These are phyloP conservation scores for Tholera decimalis DNA, from an alignment of 2,888 invertebrate genomes.

Conservation along the genomic window DNA sequence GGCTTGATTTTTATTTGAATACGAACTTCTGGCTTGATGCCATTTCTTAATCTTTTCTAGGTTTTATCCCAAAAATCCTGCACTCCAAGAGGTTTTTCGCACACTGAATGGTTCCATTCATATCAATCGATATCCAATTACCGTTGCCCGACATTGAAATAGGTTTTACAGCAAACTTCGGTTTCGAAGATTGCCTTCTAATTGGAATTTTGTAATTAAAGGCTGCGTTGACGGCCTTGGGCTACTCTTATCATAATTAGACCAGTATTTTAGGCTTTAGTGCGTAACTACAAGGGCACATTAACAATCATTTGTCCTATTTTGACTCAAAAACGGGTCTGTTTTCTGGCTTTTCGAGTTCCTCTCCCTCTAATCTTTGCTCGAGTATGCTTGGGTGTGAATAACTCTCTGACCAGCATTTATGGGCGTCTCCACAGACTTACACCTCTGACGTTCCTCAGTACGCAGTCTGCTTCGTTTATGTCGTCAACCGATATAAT, in stretches of 20 bases:
- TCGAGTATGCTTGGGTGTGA: neutral
- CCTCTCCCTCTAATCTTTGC: neutral
- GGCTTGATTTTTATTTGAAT: neutral
- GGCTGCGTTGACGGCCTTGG: neutral
- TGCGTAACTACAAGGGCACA: neutral
- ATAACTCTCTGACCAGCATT: neutral
- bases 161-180: constrained; percentile 44
- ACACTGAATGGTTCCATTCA: constrained; percentile 20
- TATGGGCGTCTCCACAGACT: neutral
- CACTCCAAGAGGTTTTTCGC: neutral
- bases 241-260: constrained; percentile 19
- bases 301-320: neutral
- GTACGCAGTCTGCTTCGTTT: constrained; percentile 28
- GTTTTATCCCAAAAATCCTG: neutral
- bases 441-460: constrained; percentile 27
- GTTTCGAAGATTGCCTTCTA: constrained; percentile 36
- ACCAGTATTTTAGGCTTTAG: constrained; percentile 1
- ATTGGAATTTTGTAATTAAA: constrained; percentile 58
- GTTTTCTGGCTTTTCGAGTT: too few species aligned
- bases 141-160: constrained; percentile 27
- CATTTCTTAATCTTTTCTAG: too few species aligned
- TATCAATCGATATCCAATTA: constrained; percentile 44
- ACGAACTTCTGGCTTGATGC: neutral
- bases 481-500: constrained; percentile 58
- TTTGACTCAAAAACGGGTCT: neutral